phyloP scores from a whole-genome alignment of 2,888 invertebrate species.

The Ariolimax columbianus region DNA sequence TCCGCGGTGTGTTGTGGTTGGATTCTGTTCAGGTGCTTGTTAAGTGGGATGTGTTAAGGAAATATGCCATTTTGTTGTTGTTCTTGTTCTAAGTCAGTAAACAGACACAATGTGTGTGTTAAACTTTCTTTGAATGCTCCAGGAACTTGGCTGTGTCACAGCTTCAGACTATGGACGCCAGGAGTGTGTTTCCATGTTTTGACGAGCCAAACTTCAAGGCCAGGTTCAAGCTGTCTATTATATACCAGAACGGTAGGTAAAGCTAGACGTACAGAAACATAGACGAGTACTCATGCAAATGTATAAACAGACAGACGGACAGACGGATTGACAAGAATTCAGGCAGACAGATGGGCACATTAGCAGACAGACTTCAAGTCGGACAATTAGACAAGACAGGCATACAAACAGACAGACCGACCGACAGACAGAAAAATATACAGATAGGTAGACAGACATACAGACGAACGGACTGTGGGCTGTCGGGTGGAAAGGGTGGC shows the following conservation, averaged over 20 bases:
- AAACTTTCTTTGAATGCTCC: slow-evolving; percentile 21
- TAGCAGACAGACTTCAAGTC: not conserved
- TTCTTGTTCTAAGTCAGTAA: too few species aligned
- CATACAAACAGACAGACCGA: not conserved
- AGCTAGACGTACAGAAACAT: not conserved
- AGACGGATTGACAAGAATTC: not conserved
- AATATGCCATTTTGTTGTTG: too few species aligned
- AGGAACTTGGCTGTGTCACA: slow-evolving; percentile 76
- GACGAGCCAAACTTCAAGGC: slow-evolving; percentile 75
- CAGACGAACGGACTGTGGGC: not conserved
- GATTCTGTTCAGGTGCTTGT: too few species aligned
- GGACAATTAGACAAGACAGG: not conserved
- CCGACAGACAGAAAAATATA: slow-evolving; percentile 6
- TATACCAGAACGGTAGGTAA: slow-evolving; percentile 58
- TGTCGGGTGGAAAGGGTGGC: not conserved
- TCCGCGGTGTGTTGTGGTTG: too few species aligned
- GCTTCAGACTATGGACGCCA: slow-evolving; percentile 76
- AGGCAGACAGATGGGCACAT: not conserved
- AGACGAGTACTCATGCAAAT: not conserved
- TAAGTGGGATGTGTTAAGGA: too few species aligned
- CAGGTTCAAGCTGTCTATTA: slow-evolving; percentile 67
- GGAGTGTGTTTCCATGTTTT: slow-evolving; percentile 77
- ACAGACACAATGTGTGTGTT: too few species aligned
- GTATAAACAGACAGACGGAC: not conserved
- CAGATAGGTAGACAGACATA: slow-evolving; percentile 8